A percentile compares a stretch with the other conserved stretches of the same genome.
phyloP scores from a whole-genome alignment of 1,140 invertebrate genomes.

The Pomacea maculata region DNA sequence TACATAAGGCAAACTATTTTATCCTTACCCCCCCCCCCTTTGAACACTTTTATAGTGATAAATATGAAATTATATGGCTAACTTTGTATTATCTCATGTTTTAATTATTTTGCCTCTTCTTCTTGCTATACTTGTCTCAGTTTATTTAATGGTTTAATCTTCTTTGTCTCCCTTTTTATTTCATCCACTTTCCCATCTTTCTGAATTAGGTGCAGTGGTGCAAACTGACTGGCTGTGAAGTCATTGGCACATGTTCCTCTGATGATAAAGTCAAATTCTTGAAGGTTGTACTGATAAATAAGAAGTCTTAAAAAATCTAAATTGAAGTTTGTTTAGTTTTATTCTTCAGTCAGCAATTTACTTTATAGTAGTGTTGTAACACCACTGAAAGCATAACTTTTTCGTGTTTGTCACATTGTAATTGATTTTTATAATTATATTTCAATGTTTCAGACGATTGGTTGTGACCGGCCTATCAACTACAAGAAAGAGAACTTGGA shows the following conservation, averaged over 20 bases:
- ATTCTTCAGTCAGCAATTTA: neutral
- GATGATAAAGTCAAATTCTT: constrained; percentile 64
- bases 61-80: too few species aligned
- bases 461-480: constrained; percentile 64
- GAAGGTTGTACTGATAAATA: constrained; percentile 42
- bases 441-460: constrained; percentile 50
- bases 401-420: too few species aligned
- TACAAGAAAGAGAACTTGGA: constrained; percentile 62
- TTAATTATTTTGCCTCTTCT: too few species aligned
- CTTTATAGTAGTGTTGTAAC: neutral
- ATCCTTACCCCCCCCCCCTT: too few species aligned
- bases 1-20: too few species aligned
- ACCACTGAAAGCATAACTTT: neutral
- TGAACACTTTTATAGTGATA: too few species aligned
- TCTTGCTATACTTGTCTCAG: too few species aligned
- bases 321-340: neutral
- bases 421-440: neutral
- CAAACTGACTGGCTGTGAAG: constrained; percentile 64
- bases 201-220: constrained; percentile 62
- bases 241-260: constrained; percentile 65
- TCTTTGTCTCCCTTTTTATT: neutral
- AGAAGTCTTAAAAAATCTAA: neutral
- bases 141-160: too few species aligned
- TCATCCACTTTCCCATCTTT: neutral
- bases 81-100: too few species aligned